Evolutionary conservation across 2,113 vertebrate genomes (phyloP).

Genomic region (Hippocampus zosterae): DNA sequence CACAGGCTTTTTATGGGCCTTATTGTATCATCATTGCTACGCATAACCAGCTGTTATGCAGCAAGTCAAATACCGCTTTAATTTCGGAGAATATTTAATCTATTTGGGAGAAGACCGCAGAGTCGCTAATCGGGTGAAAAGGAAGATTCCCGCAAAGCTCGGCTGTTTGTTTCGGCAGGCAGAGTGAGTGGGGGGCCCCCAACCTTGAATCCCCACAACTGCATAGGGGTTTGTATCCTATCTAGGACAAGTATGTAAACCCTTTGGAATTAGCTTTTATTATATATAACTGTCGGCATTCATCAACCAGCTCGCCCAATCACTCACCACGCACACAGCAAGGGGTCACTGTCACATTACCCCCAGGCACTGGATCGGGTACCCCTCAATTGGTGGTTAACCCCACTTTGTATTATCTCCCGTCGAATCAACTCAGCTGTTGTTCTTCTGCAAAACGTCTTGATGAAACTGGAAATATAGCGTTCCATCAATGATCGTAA

Average conservation of each 20-base stretch:
- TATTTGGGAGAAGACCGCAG: background rate
- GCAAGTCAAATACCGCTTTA: background rate
- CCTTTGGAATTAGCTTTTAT: too few species aligned
- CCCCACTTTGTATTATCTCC: background rate
- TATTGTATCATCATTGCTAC: background rate
- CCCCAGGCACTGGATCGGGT: too few species aligned
- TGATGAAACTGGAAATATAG: too few species aligned
- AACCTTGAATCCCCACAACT: background rate
- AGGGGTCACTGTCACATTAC: too few species aligned
- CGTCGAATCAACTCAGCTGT: background rate
- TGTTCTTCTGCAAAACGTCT: background rate
- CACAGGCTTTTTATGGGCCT: slow-evolving; percentile 2
- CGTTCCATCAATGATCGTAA: too few species aligned
- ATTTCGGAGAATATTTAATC: background rate
- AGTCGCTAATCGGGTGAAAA: background rate
- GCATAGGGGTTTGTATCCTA: background rate
- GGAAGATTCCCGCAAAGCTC: background rate
- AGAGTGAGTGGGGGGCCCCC: background rate
- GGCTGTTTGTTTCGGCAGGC: background rate
- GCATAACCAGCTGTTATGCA: slow-evolving; percentile 6
- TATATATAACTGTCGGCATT: background rate
- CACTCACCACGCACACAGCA: too few species aligned
- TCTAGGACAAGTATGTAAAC: background rate
- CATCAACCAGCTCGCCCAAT: too few species aligned
- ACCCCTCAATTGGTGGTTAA: too few species aligned